Evolutionary conservation across 2,888 invertebrate species (phyloP).

Genomic region (Brachypalpus laphriformis): DNA sequence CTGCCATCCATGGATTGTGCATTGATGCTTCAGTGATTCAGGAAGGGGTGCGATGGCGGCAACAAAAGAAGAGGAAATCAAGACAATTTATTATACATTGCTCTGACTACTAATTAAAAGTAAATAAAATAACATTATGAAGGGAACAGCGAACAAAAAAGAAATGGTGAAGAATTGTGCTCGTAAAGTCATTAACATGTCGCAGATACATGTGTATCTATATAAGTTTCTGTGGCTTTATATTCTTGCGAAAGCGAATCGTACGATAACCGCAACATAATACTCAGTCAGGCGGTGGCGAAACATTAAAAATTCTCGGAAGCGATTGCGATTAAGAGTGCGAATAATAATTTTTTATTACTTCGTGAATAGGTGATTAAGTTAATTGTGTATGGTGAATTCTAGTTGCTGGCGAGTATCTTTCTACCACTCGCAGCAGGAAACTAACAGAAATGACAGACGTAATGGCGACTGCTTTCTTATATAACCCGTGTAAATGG

Average conservation of each 20-base stretch:
- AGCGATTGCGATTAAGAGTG: conserved; percentile 56
- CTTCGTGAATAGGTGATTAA: conserved; percentile 30
- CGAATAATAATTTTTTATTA: conserved; percentile 57
- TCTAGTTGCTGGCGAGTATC: not conserved
- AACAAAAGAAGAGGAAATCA: conserved; percentile 28
- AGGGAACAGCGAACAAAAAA: not conserved
- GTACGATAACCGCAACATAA: not conserved
- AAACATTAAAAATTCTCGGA: conserved; percentile 62
- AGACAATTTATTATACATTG: conserved; percentile 57
- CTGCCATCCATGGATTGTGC: conserved; percentile 4
- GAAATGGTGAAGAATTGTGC: conserved; percentile 13
- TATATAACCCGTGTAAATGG: conserved; percentile 21
- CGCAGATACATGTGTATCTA: conserved; percentile 3
- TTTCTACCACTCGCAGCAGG: not conserved
- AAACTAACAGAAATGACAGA: conserved; percentile 36
- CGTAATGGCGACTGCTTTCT: conserved; percentile 30
- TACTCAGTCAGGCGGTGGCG: not conserved
- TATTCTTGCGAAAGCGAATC: not conserved
- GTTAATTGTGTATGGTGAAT: conserved; percentile 9
- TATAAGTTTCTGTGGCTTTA: conserved; percentile 7
- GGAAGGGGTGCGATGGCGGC: not conserved
- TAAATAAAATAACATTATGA: conserved; percentile 50
- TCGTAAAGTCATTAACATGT: conserved; percentile 49
- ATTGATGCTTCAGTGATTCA: not conserved
- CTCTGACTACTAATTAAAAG: conserved; percentile 72